Conservation (phyloP, 2,797 vertebrate species). For the Liasis olivaceus region DNA sequence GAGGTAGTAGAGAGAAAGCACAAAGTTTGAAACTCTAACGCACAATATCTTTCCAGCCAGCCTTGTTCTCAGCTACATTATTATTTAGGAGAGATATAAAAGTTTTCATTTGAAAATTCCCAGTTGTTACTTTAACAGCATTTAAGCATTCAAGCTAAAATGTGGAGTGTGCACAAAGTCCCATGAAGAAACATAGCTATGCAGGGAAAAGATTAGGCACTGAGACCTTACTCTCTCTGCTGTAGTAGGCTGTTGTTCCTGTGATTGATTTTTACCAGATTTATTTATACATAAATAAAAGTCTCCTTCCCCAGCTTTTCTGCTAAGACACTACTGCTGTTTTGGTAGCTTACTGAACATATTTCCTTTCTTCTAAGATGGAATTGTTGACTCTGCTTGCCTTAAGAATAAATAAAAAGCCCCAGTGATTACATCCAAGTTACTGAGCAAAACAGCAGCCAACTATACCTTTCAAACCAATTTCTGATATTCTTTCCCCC, state of each 20-base stretch:
- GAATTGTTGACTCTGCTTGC: constrained; percentile 14
- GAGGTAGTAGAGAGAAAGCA: not conserved
- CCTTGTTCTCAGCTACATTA: constrained; percentile 24
- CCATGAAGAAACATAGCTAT: not conserved
- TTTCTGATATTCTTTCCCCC: not conserved
- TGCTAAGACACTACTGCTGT: not conserved
- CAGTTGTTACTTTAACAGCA: constrained; percentile 15
- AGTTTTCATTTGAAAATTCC: constrained; percentile 14
- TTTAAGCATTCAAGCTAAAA: constrained; percentile 30
- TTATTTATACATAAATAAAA: constrained; percentile 26
- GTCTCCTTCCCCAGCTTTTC: constrained; percentile 25
- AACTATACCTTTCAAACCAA: not conserved
- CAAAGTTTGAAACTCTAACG: not conserved
- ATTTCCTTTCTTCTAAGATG: constrained; percentile 32
- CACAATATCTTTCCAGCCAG: not conserved
- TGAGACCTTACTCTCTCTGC: not conserved
- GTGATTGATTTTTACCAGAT: constrained; percentile 32
- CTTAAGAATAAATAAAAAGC: constrained; percentile 30
- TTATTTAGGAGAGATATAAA: constrained; percentile 41
- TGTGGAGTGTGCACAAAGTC: not conserved
- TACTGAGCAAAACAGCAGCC: constrained; percentile 30
- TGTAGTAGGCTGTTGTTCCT: constrained; percentile 5
- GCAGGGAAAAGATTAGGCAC: not conserved
- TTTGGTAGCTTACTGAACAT: constrained; percentile 32
- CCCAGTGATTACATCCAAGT: not conserved